These are phyloP conservation scores for Cylloceria caligata DNA, from an alignment of 2,888 invertebrate species.

Conservation along the genomic window DNA sequence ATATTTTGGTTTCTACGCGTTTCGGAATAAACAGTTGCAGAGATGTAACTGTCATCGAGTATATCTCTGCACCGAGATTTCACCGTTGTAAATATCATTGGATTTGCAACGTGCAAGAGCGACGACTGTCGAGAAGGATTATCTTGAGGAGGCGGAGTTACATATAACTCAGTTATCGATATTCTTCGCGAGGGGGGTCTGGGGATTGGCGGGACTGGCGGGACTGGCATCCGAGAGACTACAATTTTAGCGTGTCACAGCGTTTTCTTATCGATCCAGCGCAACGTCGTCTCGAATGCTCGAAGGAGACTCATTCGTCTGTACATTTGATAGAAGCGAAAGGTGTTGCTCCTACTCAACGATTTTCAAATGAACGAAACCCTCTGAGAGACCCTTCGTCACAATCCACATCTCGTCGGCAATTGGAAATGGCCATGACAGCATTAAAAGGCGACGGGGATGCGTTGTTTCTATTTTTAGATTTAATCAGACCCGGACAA, in stretches of 20 bases:
- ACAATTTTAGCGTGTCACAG: neutral
- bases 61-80: neutral
- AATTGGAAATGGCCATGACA: slow-evolving; percentile 12
- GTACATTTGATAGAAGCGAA: slow-evolving; percentile 38
- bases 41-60: neutral
- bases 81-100: neutral
- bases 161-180: slow-evolving; percentile 5
- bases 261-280: slow-evolving; percentile 34
- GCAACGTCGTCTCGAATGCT: neutral
- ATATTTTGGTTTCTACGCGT: neutral
- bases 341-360: neutral
- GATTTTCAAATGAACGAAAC: slow-evolving; percentile 28
- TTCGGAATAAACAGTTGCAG: neutral
- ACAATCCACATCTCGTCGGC: slow-evolving; percentile 3
- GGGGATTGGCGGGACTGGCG: no score
- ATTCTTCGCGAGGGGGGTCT: neutral
- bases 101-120: neutral
- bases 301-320: neutral
- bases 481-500: slow-evolving; percentile 42
- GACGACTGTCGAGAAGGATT: slow-evolving; percentile 7
- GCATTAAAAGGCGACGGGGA: neutral
- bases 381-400: slow-evolving; percentile 10
- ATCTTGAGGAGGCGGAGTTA: slow-evolving; percentile 4
- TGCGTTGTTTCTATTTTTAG: slow-evolving; percentile 37
- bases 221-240: no score